Base-by-base conservation (phyloP, 2,113 vertebrate species). In the Butastur rufipennis region DNA sequence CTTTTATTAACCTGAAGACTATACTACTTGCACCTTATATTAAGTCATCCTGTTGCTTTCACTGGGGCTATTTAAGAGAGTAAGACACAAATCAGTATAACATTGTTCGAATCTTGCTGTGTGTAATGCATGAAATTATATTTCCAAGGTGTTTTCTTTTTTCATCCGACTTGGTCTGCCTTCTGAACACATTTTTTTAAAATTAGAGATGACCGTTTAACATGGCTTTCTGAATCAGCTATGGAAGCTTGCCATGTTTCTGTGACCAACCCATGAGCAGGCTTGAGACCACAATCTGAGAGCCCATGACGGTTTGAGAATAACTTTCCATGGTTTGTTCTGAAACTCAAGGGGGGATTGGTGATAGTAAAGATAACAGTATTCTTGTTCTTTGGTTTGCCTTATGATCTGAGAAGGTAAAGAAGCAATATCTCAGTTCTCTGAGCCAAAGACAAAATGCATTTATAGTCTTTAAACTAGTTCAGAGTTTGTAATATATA, bases 1-100 rank as follows among this genome's bases (percentile, higher is more conserved):
- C 32, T 86, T 90, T 94, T 90, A 78, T 95, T 93, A 89, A 84
- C 43, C n/a, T 74, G 55, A 77, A 92, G 72, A 84, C 38, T 13
- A 6, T 70, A 31, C 50, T 88, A 16, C 61, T 93, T 94, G 36
- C 55, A 38, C 52, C 26, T 83, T 86, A 45, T 45, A 48, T 80
- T 83, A 48, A 85, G 40, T 90, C 12, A 91, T 53, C n/a, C 32
- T 50, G 3, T 62, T 92, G 31, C 55, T 86, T 90, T 92, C 55
- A 56, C 20, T 67, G 19, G 56, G 56, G 27, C 32, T 86, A 11
- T 92, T 73, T 90, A 50, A 86, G 53, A 70, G 8, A 79, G 20
- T 42, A 34, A 78, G 12, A 48, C 4, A 2, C 0, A 0, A 88
- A 23, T 68, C n/a, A 78, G 29, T 67, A 9, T 78, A 63, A 67